Evolutionary conservation across 2,888 invertebrate genomes (phyloP).

Genomic region (Brenthis daphne): DNA sequence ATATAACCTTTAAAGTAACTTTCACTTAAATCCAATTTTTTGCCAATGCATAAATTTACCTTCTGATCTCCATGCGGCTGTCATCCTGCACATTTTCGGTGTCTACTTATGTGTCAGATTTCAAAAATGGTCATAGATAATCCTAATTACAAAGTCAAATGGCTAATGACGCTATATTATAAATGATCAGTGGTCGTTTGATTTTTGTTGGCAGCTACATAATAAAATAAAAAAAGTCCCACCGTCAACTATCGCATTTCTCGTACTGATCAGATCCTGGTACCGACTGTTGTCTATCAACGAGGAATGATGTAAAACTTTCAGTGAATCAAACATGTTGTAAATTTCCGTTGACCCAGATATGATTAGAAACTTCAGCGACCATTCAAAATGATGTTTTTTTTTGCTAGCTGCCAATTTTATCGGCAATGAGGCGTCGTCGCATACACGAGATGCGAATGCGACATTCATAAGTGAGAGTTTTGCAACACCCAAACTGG

Average conservation of each 20-base stretch:
- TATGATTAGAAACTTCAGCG: slow-evolving; percentile 75
- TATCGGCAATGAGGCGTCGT: slow-evolving; percentile 70
- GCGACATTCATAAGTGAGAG: slow-evolving; percentile 80
- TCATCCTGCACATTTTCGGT: slow-evolving; percentile 68
- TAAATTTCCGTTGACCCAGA: slow-evolving; percentile 80
- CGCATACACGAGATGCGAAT: slow-evolving; percentile 71
- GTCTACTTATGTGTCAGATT: slow-evolving; percentile 58
- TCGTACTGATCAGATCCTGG: slow-evolving; percentile 73
- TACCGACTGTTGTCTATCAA: slow-evolving; percentile 64
- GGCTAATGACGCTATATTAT: slow-evolving; percentile 62
- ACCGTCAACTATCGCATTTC: slow-evolving; percentile 60
- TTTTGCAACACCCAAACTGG: slow-evolving; percentile 78
- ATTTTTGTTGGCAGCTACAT: slow-evolving; percentile 53
- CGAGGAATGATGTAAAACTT: slow-evolving; percentile 77
- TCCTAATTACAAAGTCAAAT: slow-evolving; percentile 69
- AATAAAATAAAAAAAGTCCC: slow-evolving; percentile 56
- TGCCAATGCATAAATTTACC: slow-evolving; percentile 47
- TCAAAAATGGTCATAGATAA: slow-evolving; percentile 60
- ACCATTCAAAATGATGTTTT: slow-evolving; percentile 74
- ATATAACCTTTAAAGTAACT: slow-evolving; percentile 64
- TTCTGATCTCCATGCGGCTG: slow-evolving; percentile 64
- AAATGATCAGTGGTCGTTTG: slow-evolving; percentile 55
- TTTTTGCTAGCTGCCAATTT: slow-evolving; percentile 69
- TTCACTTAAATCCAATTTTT: slow-evolving; percentile 68
- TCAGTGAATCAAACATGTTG: slow-evolving; percentile 71